Conservation (phyloP, 2,888 invertebrate species). For the Athalia cordata region DNA sequence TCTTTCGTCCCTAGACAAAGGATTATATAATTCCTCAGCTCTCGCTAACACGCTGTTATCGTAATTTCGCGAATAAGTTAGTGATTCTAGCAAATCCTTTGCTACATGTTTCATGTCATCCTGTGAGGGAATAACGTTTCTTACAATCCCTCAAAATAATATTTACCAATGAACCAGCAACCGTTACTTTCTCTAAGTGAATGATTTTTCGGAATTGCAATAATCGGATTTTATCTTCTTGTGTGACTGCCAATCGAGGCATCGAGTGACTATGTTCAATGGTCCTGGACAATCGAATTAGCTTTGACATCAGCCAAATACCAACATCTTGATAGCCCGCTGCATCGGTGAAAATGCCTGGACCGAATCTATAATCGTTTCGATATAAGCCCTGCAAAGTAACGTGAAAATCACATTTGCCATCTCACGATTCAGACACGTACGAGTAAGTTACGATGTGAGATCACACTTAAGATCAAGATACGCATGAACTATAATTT, state of each 20-base stretch:
- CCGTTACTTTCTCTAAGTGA: constrained; percentile 14
- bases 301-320: constrained; percentile 75
- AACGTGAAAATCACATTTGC: background rate
- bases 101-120: constrained; percentile 14
- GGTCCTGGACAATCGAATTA: constrained; percentile 74
- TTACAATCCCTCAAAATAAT: too few species aligned
- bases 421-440: too few species aligned
- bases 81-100: constrained; percentile 15
- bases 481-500: background rate
- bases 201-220: constrained; percentile 65
- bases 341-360: constrained; percentile 75
- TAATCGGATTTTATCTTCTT: constrained; percentile 61
- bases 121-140: background rate
- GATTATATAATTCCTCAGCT: constrained; percentile 32
- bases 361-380: constrained; percentile 76
- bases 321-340: constrained; percentile 76
- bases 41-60: constrained; percentile 7
- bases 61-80: constrained; percentile 29
- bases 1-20: constrained; percentile 14
- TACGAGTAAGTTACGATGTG: too few species aligned
- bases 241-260: constrained; percentile 61
- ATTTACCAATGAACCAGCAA: too few species aligned
- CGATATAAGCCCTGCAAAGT: constrained; percentile 75
- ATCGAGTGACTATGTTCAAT: constrained; percentile 49
- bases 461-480: background rate